A percentile compares a stretch with the other conserved stretches of the same genome.
phyloP scores from a whole-genome alignment of 2,888 invertebrate species.

The Himalopsyche kuldschensis region DNA sequence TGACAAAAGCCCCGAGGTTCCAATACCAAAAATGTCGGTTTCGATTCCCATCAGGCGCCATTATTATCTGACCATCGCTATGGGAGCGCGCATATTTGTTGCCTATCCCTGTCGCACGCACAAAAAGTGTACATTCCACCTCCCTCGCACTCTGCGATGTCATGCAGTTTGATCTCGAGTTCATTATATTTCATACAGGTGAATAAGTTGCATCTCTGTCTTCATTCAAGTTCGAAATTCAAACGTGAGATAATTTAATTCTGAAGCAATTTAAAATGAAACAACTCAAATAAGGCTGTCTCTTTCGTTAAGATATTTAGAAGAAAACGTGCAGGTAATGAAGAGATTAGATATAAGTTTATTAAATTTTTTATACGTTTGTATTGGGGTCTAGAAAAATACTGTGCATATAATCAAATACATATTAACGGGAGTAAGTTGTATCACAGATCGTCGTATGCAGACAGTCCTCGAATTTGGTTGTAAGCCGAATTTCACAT shows the following conservation, averaged over 20 bases:
- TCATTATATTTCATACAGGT: not conserved
- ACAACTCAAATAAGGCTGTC: not conserved
- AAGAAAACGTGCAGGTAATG: too few relatives aligned
- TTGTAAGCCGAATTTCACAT: too few relatives aligned
- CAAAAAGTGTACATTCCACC: not conserved
- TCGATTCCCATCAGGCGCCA: not conserved
- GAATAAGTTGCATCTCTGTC: not conserved
- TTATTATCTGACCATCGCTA: not conserved
- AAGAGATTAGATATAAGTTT: too few relatives aligned
- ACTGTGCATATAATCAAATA: too few relatives aligned
- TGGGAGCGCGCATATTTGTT: conserved; percentile 8
- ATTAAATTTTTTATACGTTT: too few relatives aligned
- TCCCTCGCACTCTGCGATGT: not conserved
- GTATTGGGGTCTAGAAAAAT: too few relatives aligned
- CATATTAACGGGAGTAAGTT: too few relatives aligned
- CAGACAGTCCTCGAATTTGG: too few relatives aligned
- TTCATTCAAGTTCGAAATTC: not conserved
- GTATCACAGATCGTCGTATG: too few relatives aligned
- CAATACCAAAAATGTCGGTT: not conserved
- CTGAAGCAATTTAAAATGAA: not conserved
- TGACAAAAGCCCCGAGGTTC: not conserved
- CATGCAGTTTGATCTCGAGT: not conserved
- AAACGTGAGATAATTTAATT: not conserved
- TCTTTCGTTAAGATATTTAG: not conserved
- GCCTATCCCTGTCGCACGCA: not conserved